These are phyloP conservation scores for Phallusia fumigata DNA, from an alignment of 23 tunicate genomes.

Conservation along the genomic window DNA sequence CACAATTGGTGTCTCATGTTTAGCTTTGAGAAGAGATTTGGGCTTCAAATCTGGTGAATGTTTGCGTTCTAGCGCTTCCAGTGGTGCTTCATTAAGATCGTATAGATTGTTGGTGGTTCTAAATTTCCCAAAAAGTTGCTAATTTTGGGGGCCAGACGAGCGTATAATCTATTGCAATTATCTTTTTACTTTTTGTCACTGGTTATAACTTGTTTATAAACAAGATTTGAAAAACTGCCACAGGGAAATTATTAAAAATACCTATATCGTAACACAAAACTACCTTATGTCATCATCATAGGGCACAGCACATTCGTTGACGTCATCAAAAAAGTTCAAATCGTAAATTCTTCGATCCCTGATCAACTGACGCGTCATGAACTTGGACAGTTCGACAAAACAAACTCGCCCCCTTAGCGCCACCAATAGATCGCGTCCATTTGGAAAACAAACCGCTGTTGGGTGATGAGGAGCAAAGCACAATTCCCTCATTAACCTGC, in stretches of 20 bases:
- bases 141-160: too few species aligned
- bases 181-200: too few species aligned
- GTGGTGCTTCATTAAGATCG: constrained; percentile 16
- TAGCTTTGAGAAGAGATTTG: background rate
- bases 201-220: background rate
- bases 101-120: constrained; percentile 4
- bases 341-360: constrained; percentile 22
- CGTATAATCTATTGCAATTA: too few species aligned
- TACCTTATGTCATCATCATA: constrained; percentile 54
- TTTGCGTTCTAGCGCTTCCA: constrained; percentile 4
- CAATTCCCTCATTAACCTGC: constrained; percentile 67
- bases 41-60: background rate
- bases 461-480: constrained; percentile 55
- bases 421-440: constrained; percentile 68
- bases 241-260: too few species aligned
- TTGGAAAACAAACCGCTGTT: constrained; percentile 69
- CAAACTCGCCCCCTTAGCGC: constrained; percentile 48
- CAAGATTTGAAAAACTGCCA: too few species aligned
- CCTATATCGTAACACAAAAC: background rate
- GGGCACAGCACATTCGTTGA: constrained; percentile 32
- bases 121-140: background rate
- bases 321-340: constrained; percentile 38
- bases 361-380: constrained; percentile 38
- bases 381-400: constrained; percentile 57
- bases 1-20: too few species aligned